Evolutionary conservation across 2,113 vertebrate genomes (phyloP).

Genomic region (Phalacrocorax pelagicus): DNA sequence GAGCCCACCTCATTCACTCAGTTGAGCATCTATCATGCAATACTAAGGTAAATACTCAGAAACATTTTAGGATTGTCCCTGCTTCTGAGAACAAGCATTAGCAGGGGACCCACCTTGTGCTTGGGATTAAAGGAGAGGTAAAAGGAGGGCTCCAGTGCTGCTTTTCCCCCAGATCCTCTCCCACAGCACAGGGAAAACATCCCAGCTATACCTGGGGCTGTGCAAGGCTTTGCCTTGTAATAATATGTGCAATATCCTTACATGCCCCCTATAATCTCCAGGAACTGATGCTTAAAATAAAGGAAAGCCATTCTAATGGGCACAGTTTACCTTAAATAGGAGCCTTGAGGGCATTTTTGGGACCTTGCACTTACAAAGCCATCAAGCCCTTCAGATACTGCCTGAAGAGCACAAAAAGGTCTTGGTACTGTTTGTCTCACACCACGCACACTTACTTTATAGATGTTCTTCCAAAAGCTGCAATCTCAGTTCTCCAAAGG

Average conservation of each 20-base stretch:
- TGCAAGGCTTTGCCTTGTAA: background rate
- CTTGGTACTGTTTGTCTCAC: background rate
- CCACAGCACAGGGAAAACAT: background rate
- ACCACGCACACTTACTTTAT: background rate
- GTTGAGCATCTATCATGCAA: background rate
- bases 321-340: background rate
- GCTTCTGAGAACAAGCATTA: background rate
- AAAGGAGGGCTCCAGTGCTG: background rate
- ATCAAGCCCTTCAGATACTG: rapidly evolving
- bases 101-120: background rate
- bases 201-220: background rate
- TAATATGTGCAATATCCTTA: background rate
- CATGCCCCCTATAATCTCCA: background rate
- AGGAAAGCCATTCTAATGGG: background rate
- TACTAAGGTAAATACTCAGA: background rate
- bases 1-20: background rate
- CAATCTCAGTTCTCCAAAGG: background rate
- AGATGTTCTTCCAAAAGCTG: background rate
- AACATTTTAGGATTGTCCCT: background rate
- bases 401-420: background rate
- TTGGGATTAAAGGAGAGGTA: background rate
- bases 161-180: background rate
- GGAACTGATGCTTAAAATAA: background rate
- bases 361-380: background rate
- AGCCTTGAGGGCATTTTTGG: background rate